Base-by-base conservation (phyloP, 2,888 invertebrate genomes). In the Thereva nobilitata region DNA sequence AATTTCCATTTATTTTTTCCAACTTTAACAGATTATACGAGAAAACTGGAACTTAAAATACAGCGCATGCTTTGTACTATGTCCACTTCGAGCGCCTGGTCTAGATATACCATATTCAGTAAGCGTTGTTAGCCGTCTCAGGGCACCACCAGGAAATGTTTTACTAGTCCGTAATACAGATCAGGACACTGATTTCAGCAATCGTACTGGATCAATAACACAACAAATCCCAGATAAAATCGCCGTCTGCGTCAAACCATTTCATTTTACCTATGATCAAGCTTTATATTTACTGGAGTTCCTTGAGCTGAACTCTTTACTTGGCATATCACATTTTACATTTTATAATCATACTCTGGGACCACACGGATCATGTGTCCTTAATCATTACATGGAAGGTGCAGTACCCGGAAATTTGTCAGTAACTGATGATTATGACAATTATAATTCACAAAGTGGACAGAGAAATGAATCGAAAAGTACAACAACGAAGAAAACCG, bases 41-140 rank as follows among this genome's bases (percentile, higher is more conserved):
- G 95, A 95, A 78, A 95, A 95, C 78, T 95, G 95, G 95, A 95
- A 93, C 78, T 83, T 95, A 37, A 92, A 93, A 77, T 95, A 93
- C 82, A 93, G 93, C 77, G 95, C 95, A 6, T 91, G 92, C 74
- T 95, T 94, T 78, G 87, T 95, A 37, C 83, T 94, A 70, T 95
- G 95, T 74, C 88, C 92, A 6, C 81, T 93, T 67, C 86, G 87
- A 41, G 82, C 83, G 54, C 76, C 79, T 1, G 85, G 86, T 64
- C 78, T 85, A 64, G 83, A 84, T 4, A 82, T 85, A 44, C 91
- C 91, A 0, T 82, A 83, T 70, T 85, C 86, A n/a, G 89, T 91
- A 47, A 90, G 91, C 63, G 83, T 91, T 64, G 87, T 91, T 4
- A 85, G 86, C 7, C 82, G 84, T 68, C 76, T 86, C 2, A 83